phyloP scores from a whole-genome alignment of 2,888 invertebrate genomes.

The Bellardia bayeri region DNA sequence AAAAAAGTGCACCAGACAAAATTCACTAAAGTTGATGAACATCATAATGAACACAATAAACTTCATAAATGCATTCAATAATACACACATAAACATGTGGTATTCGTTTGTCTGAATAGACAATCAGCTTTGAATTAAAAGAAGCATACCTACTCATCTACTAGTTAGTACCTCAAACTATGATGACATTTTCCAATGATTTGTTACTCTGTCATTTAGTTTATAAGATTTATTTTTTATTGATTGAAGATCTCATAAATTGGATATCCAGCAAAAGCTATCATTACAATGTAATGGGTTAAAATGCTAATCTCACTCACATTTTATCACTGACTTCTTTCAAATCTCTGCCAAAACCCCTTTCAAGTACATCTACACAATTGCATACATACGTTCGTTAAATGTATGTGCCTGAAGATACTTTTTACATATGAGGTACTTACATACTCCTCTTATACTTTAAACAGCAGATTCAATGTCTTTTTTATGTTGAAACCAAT shows the following conservation, averaged over 20 bases:
- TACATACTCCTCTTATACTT: conserved; percentile 34
- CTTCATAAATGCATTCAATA: conserved; percentile 38
- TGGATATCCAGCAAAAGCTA: no score
- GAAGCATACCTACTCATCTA: background rate
- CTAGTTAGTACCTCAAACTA: background rate
- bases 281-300: no score
- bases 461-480: conserved; percentile 57
- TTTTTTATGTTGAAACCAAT: conserved; percentile 57
- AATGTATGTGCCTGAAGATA: background rate
- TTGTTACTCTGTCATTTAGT: background rate
- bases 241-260: no score
- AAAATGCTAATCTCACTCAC: no score
- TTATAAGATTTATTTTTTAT: no score
- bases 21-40: conserved; percentile 61
- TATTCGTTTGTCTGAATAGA: background rate
- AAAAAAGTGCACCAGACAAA: conserved; percentile 34
- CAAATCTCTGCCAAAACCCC: background rate
- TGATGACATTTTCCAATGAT: background rate
- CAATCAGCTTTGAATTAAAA: conserved; percentile 14
- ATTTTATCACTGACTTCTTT: background rate
- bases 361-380: conserved; percentile 16
- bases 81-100: background rate
- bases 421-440: conserved; percentile 8
- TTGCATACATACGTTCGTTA: conserved; percentile 15
- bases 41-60: conserved; percentile 61